Base-by-base conservation (phyloP, 2,797 vertebrate species). In the Enteromius afrohamiltoni region DNA sequence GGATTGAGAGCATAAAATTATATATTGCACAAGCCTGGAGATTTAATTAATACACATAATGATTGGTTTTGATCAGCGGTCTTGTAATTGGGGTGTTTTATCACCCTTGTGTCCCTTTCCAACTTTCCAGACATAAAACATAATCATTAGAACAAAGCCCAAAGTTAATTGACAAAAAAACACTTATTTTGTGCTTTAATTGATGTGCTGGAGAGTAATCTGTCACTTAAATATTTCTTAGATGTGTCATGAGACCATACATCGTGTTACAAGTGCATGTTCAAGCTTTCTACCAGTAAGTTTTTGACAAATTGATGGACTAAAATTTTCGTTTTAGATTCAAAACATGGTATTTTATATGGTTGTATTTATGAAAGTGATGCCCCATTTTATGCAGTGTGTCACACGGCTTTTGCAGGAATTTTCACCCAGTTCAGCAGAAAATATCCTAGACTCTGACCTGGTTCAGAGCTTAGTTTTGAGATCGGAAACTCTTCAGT, bases 21-120 rank as follows among this genome's bases (percentile, higher is more conserved):
- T 47, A 34, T 62, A 79, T 80, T 71, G 73, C 71, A 68, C 51
- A 77, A 58, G 64, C 29, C 26, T 75, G 31, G 70, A 55, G 42
- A 77, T 77, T 73, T 62, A 77, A 87, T 85, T 78, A 81, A 81
- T 75, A 40, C 26, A 67, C 65, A 34, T 82, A 67, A 80, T 71
- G 2, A 58, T 47, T 76, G 60, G 58, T 79, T 84, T 86, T 37
- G 42, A 84, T 68, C 42, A 62, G 42, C 21, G 60, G 45, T 77
- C 16, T 74, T 62, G 69, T 77, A 83, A 81, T 80, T 80, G 37
- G 67, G 37, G 19, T 71, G 11, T 80, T 80, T 80, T 71, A 71
- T 71, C 55, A 73, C 26, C 55, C 42, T 11, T 71, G 49, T 71
- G 67, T 13, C 53, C 37, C 37, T 11, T 34, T 37, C 69, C 69